Percentiles rank a stretch among this genome's conserved stretches.
These are phyloP conservation scores for Etia nguti DNA, from an alignment of 2,113 vertebrate genomes.

Conservation along the genomic window DNA sequence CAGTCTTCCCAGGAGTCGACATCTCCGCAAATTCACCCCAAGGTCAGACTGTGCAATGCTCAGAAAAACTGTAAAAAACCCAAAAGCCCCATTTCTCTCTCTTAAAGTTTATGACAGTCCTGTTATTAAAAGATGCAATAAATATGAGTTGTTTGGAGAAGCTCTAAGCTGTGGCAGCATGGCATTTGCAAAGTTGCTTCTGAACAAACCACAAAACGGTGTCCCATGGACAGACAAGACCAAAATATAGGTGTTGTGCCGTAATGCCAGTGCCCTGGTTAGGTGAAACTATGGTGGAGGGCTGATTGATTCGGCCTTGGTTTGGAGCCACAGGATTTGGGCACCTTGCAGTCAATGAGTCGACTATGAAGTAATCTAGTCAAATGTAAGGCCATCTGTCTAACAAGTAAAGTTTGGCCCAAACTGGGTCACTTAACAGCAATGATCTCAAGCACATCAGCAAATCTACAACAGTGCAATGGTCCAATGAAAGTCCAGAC, in stretches of 20 bases:
- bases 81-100: not conserved
- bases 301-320: not conserved
- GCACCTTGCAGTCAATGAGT: accelerated
- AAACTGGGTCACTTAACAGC: not conserved
- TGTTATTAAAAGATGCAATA: accelerated
- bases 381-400: not conserved
- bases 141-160: not conserved
- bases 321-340: not conserved
- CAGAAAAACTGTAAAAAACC: not conserved
- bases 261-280: not conserved
- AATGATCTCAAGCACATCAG: not conserved
- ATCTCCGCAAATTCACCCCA: not conserved
- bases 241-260: not conserved
- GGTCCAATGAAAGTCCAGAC: not conserved
- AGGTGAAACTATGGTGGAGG: not conserved
- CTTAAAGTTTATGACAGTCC: not conserved
- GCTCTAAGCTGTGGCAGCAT: not conserved
- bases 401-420: not conserved
- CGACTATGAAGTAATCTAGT: not conserved
- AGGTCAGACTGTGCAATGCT: not conserved
- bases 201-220: not conserved
- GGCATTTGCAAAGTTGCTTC: not conserved
- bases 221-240: too few species aligned
- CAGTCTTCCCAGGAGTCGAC: not conserved
- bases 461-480: not conserved